These are phyloP conservation scores for Cepaea hortensis DNA, from an alignment of 2,888 invertebrate species.

Conservation along the genomic window DNA sequence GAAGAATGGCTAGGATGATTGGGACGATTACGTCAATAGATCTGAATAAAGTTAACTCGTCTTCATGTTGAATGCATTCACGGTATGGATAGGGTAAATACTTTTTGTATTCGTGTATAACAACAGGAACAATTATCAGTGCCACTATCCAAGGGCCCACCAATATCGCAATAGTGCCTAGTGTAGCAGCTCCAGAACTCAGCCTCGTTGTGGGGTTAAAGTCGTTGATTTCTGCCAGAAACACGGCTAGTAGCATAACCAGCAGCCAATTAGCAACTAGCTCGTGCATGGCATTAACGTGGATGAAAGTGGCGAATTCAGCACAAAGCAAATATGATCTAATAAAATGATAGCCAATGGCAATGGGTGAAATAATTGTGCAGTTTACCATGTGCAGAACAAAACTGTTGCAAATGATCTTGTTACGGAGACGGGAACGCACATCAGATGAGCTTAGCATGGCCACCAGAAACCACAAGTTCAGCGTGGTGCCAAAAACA, in stretches of 20 bases:
- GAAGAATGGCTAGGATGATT: background rate
- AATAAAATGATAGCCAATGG: too few relatives aligned
- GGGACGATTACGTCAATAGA: constrained; percentile 14
- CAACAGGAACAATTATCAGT: background rate
- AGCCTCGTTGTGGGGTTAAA: background rate
- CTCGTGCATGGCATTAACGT: background rate
- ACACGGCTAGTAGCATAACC: constrained; percentile 15
- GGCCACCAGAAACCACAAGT: constrained; percentile 14
- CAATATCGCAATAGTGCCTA: background rate
- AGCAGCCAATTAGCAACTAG: constrained; percentile 28
- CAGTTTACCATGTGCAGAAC: background rate
- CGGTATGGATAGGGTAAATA: too few relatives aligned
- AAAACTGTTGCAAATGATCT: constrained; percentile 11
- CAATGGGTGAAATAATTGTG: background rate
- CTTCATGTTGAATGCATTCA: too few relatives aligned
- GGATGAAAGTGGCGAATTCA: too few relatives aligned
- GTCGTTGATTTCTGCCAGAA: constrained; percentile 10
- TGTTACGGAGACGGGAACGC: constrained; percentile 1
- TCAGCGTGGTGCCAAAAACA: constrained; percentile 1
- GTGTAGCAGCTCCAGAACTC: background rate
- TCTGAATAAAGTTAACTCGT: background rate
- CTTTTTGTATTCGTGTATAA: background rate
- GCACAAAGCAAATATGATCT: too few relatives aligned
- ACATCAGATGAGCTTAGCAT: background rate
- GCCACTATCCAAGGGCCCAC: constrained; percentile 12